Evolutionary conservation across 2,797 vertebrate species (phyloP), one percentile per base, ranked within the genome.

Genomic region (Oreochromis mossambicus): DNA sequence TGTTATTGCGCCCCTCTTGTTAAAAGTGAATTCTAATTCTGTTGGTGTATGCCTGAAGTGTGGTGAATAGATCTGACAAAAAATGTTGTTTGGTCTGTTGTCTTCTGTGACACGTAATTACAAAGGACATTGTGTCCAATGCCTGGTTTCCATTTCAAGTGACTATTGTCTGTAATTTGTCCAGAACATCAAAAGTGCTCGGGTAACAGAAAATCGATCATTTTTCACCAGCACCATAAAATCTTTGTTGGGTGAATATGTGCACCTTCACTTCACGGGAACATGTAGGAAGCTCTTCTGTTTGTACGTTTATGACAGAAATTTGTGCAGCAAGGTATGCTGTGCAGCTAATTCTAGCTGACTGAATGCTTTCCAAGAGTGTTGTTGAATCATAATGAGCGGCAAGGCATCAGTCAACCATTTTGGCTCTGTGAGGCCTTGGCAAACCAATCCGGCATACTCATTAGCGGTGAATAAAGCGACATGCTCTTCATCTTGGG

Each of bases 361-460:
- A 48, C 41, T 73, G 41, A 73, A 48, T 29, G 4, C 26, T 73
- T 73, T 73, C 43, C 68, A 73, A 73, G 68, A 0, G 19, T 19
- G 68, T 2, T 29, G 24, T 29, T 12, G 14, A 29, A 73, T 73
- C 68, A 1, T 73, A 73, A 48, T 73, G 1, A 73, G 68, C 41
- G 55, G 61, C 12, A 4, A 79, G 11, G 34, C 38, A 56, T 50
- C 6, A 7, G 56, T 82, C 85, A 17, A 80, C 77, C 81, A 81
- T 86, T 82, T 81, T 86, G 83, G 73, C 83, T 87, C 87, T 78
- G 84, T 86, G 93, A 78, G 87, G 68, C 87, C 66, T 83, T 88
- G 83, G 85, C 88, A 87, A 48, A 51, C 6, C 13, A 13, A 11
- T 6, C 1, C 50, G 76, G 66, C 83, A 86, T 80, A 54, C 82